These are phyloP conservation scores for Sepiola atlantica DNA, from an alignment of 2,888 invertebrate species.

Conservation along the genomic window DNA sequence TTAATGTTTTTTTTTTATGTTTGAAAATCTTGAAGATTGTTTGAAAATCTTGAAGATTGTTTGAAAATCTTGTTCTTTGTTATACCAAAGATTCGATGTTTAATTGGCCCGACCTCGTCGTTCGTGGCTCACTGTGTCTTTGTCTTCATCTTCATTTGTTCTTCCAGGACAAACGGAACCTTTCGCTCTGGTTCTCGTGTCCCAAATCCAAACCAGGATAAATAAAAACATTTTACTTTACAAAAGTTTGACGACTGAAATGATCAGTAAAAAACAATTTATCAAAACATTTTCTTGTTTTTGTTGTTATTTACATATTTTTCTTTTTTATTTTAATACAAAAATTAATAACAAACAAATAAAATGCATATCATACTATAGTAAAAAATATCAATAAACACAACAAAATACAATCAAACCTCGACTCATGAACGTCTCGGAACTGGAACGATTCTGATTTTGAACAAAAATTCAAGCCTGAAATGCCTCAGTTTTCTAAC, in stretches of 20 bases:
- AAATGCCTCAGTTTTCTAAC: too few species aligned
- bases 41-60: neutral
- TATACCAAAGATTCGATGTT: neutral
- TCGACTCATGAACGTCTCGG: too few species aligned
- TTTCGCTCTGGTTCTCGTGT: neutral
- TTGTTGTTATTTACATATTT: neutral
- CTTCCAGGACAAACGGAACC: neutral
- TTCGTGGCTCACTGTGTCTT: neutral
- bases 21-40: neutral
- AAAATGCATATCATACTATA: too few species aligned
- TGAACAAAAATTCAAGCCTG: too few species aligned
- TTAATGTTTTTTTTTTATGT: constrained; percentile 32
- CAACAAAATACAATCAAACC: too few species aligned
- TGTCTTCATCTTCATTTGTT: neutral
- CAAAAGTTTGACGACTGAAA: neutral
- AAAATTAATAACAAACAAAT: too few species aligned
- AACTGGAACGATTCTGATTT: too few species aligned
- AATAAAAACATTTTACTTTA: neutral
- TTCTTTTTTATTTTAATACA: neutral
- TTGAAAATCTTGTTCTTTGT: neutral
- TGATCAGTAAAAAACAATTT: constrained; percentile 1
- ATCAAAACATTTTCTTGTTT: neutral
- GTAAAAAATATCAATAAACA: too few species aligned
- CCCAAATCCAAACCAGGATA: neutral
- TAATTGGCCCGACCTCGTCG: neutral